Conservation (phyloP, 1,140 invertebrate genomes). For the Pseudomyrmex concolor region DNA sequence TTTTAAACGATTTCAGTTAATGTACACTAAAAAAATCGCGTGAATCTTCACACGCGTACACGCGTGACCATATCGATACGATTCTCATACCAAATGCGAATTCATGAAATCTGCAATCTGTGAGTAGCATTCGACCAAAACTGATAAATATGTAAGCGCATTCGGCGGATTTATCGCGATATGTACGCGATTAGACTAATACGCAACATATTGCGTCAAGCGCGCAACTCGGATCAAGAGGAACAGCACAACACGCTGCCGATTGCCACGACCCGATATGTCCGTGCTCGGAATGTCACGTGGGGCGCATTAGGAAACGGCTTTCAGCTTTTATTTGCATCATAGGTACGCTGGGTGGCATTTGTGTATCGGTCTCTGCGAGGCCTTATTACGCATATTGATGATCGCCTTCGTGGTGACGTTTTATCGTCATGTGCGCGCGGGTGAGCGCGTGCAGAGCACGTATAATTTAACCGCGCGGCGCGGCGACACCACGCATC, state of each 20-base stretch:
- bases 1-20: not conserved
- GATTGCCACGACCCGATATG: conserved; percentile 64
- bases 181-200: conserved; percentile 34
- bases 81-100: not conserved
- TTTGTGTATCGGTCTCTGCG: conserved; percentile 71
- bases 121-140: not conserved
- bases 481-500: conserved; percentile 56
- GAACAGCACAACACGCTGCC: conserved; percentile 45
- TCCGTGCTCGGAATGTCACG: conserved; percentile 66
- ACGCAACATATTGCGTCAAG: conserved; percentile 30
- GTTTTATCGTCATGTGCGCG: conserved; percentile 29
- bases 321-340: conserved; percentile 80
- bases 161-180: conserved; percentile 6
- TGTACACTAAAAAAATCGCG: not conserved
- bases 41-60: too few relatives aligned
- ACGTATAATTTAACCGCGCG: conserved; percentile 22
- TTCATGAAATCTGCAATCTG: not conserved
- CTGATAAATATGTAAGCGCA: not conserved
- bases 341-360: conserved; percentile 72
- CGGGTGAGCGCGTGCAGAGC: conserved; percentile 58
- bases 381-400: conserved; percentile 74
- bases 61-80: not conserved
- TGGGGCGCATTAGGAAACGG: conserved; percentile 73
- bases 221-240: conserved; percentile 37
- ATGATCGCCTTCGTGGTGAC: conserved; percentile 48